Evolutionary conservation across 2,797 vertebrate species (phyloP), one percentile per base, ranked within the genome.

Genomic region (Oophaga sylvatica): DNA sequence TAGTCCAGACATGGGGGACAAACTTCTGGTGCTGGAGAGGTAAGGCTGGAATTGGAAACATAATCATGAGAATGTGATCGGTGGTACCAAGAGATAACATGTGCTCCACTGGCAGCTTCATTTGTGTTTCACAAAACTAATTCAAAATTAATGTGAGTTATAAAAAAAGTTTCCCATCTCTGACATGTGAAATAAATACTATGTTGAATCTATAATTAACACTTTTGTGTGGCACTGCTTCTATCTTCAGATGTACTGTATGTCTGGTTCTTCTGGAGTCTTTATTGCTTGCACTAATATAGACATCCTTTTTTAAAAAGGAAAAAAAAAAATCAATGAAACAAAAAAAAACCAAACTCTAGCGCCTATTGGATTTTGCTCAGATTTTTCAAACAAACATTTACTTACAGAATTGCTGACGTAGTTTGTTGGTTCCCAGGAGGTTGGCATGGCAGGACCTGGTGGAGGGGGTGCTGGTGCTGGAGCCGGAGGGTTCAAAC

Each of bases 1-100:
- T 87, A 99, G 96, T 92, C 98, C 97, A 92, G 98, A 99, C 97
- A 99, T 99, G 6, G 98, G 98, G 53, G 98, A 99, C 89, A 99
- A 96, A 93, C 98, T 99, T 92, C 98, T 96, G 86, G 98, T 98
- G 81, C 97, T 98, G 45, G 97, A 95, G 95, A 99, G 98, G 96
- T 96, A 99, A 92, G 98, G 95, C 98, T 99, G 95, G 2, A 76
- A 84, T 26, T 7, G 7, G 63, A 13, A 79, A 16, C 26, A 79
- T 5, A 77, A 8, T 29, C n/a, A 41, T 31, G 6, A 78, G 20
- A 67, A 56, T 20, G 35, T 29, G 20, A 41, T 41, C 19, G 71
- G 71, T 71, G 71, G 19, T 22, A 71, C 10, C 9, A 8, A 9
- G 19, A 8, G 19, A 9, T 9, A 19, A 11, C 35, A 45, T 22